Evolutionary conservation across 2,797 vertebrate genomes (phyloP), one percentile per base, ranked within the genome.

Genomic region (Luscinia luscinia): DNA sequence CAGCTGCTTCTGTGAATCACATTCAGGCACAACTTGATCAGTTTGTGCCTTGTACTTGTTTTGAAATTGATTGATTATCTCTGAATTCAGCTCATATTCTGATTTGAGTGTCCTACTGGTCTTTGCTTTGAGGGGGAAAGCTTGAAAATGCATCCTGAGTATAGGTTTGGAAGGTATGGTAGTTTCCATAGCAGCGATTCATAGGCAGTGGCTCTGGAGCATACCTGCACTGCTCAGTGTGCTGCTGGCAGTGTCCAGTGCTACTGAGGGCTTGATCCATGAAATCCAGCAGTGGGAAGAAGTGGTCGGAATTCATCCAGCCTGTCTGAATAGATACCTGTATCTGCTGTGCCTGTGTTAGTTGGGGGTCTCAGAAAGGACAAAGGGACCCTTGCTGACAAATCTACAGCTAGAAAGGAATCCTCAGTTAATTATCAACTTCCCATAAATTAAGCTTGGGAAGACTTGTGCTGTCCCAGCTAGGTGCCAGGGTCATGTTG

Each of bases 211-310:
- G 24, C 58, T 84, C 76, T 57, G 51, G 28, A 75, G 54, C 1
- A 0, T 45, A 57, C n/a, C 46, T 45, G 18, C 27, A 2, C 21
- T 43, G 32, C 62, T 82, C 0, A 1, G 40, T 0, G 0, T n/a
- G 28, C 48, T 86, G 3, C 40, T 72, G 51, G 66, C 57, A 19
- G 21, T 34, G 82, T 28, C 55, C 59, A 12, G n/a, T 38, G 67
- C 52, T 74, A 3, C 59, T 32, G 43, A 36, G 62, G 41, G 19
- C 28, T 72, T 55, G 54, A 40, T 16, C 55, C 26, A 61, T 12
- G 7, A 83, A 77, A 54, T 38, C 30, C 69, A 52, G 26, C n/a
- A 11, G 22, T 27, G 15, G 69, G 41, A 77, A 62, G 66, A 54
- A 67, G 34, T 28, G 12, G 6, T 2, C 0, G 0, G 58, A 80